These are phyloP conservation scores for Palaemon carinicauda DNA, from an alignment of 1,140 invertebrate species.

Conservation along the genomic window DNA sequence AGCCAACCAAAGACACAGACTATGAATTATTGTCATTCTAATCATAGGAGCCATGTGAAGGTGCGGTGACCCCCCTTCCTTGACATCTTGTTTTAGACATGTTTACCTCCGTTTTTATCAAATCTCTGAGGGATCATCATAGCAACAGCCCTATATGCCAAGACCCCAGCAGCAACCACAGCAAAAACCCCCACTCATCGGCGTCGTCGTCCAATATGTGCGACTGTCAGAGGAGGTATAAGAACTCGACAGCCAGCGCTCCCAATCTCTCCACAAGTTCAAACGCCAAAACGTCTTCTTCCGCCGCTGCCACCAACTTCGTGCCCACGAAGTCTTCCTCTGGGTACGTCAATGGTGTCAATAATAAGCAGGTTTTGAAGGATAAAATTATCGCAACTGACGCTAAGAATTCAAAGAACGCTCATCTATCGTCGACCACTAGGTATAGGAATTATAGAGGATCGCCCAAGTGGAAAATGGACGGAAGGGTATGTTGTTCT, in stretches of 20 bases:
- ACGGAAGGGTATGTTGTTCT: conserved; percentile 29
- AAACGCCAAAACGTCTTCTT: not conserved
- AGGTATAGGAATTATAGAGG: conserved; percentile 47
- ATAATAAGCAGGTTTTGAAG: not conserved
- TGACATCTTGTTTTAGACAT: not conserved
- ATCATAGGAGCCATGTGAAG: too few relatives aligned
- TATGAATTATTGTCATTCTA: too few relatives aligned
- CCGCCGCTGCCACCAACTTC: not conserved
- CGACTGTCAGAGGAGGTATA: conserved; percentile 36
- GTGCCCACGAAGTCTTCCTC: not conserved
- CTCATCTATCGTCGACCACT: not conserved
- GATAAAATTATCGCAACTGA: conserved; percentile 17
- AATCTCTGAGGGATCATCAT: conserved; percentile 33
- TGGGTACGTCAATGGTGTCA: not conserved
- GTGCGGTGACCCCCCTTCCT: too few relatives aligned
- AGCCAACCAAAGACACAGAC: too few relatives aligned
- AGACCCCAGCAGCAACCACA: not conserved
- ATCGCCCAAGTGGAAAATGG: conserved; percentile 36
- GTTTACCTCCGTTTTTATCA: conserved; percentile 22
- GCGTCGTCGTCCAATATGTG: conserved; percentile 15
- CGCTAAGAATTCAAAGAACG: conserved; percentile 23
- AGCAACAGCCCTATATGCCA: not conserved
- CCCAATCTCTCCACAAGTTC: not conserved
- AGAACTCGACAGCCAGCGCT: conserved; percentile 12
- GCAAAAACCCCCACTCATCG: not conserved